Percentiles rank a stretch among this genome's conserved stretches.
Conservation (phyloP, 2,113 vertebrate species). For the Thomomys bottae region DNA sequence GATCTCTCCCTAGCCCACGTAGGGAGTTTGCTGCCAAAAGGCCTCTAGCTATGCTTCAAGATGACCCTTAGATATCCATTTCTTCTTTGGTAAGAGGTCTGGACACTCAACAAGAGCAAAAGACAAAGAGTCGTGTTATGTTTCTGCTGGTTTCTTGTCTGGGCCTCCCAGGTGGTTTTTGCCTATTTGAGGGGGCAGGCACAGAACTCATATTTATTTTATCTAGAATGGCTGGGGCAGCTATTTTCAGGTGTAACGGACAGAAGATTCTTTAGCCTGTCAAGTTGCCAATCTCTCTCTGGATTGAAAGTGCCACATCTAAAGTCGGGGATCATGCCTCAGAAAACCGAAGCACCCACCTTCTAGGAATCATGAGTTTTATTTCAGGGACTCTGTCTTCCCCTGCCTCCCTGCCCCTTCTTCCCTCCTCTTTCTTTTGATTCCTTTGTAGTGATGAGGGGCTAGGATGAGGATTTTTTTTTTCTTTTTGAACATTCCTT, state of each 20-base stretch:
- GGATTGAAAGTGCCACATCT: constrained; percentile 20
- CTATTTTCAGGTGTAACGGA: constrained; percentile 74
- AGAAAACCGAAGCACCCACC: neutral
- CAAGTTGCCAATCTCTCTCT: constrained; percentile 65
- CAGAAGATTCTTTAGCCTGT: constrained; percentile 63
- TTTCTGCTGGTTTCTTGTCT: constrained; percentile 71
- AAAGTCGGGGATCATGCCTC: constrained; percentile 22
- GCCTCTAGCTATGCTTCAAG: constrained; percentile 51
- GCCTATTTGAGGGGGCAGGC: neutral
- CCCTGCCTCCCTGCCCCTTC: neutral
- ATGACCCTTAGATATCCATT: constrained; percentile 43
- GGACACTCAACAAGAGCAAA: constrained; percentile 80
- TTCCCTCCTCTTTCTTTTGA: neutral
- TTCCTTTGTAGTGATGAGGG: neutral
- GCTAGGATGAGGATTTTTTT: neutral
- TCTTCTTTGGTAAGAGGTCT: constrained; percentile 80
- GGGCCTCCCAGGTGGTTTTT: constrained; percentile 63
- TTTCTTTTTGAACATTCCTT: constrained; percentile 47
- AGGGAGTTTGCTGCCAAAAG: constrained; percentile 68
- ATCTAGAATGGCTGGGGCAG: constrained; percentile 80
- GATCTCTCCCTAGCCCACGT: constrained; percentile 69
- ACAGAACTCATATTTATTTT: constrained; percentile 67
- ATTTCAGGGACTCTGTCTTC: constrained; percentile 51
- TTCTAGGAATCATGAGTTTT: constrained; percentile 13
- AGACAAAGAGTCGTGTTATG: constrained; percentile 79